phyloP scores from a whole-genome alignment of 2,113 vertebrate genomes.

The Fulica atra region DNA sequence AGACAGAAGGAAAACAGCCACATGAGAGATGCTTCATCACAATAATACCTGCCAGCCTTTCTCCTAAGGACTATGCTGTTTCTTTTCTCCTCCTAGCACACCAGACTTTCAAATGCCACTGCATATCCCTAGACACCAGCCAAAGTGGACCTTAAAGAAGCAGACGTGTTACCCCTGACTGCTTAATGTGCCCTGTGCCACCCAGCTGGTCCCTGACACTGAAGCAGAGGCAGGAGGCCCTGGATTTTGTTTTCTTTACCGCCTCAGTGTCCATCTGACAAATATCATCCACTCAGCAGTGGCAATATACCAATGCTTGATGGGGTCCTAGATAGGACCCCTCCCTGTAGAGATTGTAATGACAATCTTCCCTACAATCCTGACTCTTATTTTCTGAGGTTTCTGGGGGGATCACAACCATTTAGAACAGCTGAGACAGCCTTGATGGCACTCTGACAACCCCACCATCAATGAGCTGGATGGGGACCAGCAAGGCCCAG shows the following conservation, averaged over 20 bases:
- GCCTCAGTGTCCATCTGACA: accelerated
- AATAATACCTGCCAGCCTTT: not conserved
- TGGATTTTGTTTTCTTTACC: not conserved
- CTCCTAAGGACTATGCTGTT: not conserved
- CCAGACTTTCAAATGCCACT: not conserved
- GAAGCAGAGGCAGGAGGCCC: not conserved
- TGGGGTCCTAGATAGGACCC: accelerated
- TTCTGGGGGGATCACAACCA: not conserved
- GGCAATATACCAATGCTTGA: not conserved
- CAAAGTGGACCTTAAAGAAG: not conserved
- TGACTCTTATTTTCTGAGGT: not conserved
- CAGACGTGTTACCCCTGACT: not conserved
- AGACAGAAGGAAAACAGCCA: not conserved
- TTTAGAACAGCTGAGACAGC: not conserved
- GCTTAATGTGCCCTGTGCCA: not conserved
- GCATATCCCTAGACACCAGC: not conserved
- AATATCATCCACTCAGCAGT: not conserved
- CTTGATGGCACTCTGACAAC: not conserved
- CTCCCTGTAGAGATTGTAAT: not conserved
- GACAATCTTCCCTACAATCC: not conserved
- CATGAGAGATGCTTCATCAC: not conserved
- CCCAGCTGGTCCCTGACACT: not conserved
- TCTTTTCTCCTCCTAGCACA: not conserved
- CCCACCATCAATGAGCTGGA: not conserved
- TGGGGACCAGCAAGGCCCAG: not conserved